These are phyloP conservation scores for Lineus longissimus DNA, from an alignment of 1,140 invertebrate species.

Conservation along the genomic window DNA sequence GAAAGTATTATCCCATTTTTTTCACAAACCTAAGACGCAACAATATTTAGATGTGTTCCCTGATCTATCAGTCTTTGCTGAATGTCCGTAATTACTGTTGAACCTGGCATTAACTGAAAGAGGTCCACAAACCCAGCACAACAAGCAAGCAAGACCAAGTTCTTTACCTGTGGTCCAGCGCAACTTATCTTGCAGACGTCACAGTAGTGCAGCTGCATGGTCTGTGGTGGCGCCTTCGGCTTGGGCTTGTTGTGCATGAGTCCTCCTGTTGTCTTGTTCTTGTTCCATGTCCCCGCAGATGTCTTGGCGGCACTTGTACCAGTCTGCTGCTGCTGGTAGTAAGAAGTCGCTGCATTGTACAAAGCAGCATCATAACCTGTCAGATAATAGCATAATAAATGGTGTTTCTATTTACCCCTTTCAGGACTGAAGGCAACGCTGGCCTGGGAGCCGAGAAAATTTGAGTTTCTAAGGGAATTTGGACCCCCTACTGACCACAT, in stretches of 20 bases:
- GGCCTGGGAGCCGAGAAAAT: not conserved
- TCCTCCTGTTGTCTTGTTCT: constrained; percentile 59
- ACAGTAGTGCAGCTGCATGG: constrained; percentile 51
- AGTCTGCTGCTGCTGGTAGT: constrained; percentile 64
- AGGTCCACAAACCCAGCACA: too few species aligned
- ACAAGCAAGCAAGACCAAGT: too few species aligned
- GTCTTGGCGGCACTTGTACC: constrained; percentile 31
- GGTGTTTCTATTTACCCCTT: not conserved
- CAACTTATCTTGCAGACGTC: constrained; percentile 93
- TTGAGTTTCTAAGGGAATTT: not conserved
- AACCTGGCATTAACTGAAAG: too few species aligned
- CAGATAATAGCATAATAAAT: constrained; percentile 9
- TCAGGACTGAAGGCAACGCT: not conserved
- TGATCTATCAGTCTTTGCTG: too few species aligned
- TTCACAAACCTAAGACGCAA: too few species aligned
- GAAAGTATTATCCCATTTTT: too few species aligned
- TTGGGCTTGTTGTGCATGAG: constrained; percentile 60
- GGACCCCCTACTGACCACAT: too few species aligned
- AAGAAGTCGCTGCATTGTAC: constrained; percentile 88
- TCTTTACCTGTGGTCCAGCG: constrained; percentile 77
- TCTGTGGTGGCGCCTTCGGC: constrained; percentile 43
- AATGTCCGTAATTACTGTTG: too few species aligned
- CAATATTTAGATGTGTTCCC: too few species aligned
- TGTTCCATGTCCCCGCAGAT: constrained; percentile 60
- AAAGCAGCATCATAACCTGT: constrained; percentile 84